A percentile compares a stretch with the other conserved stretches of the same genome.
These are phyloP conservation scores for Eupithecia dodoneata DNA, from an alignment of 2,888 invertebrate genomes.

Conservation along the genomic window DNA sequence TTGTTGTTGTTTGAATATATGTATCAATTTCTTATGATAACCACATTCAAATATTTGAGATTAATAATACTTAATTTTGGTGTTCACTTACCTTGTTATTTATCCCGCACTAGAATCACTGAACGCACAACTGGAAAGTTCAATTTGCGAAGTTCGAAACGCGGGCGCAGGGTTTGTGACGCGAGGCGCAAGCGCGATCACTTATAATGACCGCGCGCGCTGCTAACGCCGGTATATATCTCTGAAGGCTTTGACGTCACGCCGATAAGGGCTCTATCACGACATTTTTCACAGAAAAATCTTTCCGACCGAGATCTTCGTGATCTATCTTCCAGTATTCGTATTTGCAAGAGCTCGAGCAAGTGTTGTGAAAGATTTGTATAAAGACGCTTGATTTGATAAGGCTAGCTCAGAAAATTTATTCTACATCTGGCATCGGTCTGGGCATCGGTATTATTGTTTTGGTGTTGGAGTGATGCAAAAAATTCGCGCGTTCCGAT, in stretches of 20 bases:
- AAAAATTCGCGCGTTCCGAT: not conserved
- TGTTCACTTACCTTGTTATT: constrained; percentile 57
- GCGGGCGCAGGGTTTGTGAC: constrained; percentile 53
- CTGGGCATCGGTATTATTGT: not conserved
- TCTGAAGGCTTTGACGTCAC: constrained; percentile 69
- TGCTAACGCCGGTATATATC: constrained; percentile 70
- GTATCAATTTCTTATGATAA: not conserved
- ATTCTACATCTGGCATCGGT: not conserved
- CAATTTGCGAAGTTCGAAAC: constrained; percentile 43
- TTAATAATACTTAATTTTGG: not conserved
- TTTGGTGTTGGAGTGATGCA: not conserved
- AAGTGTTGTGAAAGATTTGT: constrained; percentile 4
- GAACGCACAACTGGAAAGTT: constrained; percentile 57
- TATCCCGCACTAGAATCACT: constrained; percentile 63
- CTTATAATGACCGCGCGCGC: constrained; percentile 77
- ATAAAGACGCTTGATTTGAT: not conserved
- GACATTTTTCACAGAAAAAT: not conserved
- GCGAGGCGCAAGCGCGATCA: constrained; percentile 62
- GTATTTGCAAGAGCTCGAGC: not conserved
- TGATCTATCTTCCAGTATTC: constrained; percentile 12
- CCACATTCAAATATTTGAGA: not conserved
- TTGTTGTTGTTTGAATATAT: not conserved
- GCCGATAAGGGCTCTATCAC: constrained; percentile 58
- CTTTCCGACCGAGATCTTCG: not conserved
- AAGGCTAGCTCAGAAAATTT: not conserved